Conservation (phyloP, 2,888 invertebrate genomes). For the Drosophila nigritarsus region DNA sequence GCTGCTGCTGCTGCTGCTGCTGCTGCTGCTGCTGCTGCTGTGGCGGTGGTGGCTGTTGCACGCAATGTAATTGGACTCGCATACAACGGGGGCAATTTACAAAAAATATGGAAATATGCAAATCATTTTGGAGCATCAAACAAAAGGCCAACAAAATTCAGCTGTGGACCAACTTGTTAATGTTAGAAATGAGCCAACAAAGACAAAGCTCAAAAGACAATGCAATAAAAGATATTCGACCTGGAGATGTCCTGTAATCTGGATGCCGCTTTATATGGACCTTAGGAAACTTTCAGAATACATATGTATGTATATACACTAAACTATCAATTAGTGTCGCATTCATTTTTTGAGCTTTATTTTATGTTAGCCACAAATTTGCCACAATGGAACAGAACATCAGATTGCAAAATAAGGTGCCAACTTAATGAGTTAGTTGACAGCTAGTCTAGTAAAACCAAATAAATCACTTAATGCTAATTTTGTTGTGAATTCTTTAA, state of each 20-base stretch:
- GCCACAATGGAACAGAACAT: background rate
- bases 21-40: constrained; percentile 33
- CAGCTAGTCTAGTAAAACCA: constrained; percentile 26
- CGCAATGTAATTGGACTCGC: constrained; percentile 75
- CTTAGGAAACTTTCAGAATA: background rate
- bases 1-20: constrained; percentile 28
- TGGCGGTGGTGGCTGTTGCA: constrained; percentile 32
- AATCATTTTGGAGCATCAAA: constrained; percentile 73
- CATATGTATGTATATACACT: background rate
- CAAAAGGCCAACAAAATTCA: constrained; percentile 55
- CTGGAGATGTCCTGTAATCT: constrained; percentile 1
- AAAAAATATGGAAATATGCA: constrained; percentile 78
- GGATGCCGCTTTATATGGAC: background rate
- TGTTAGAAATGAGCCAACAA: constrained; percentile 34
- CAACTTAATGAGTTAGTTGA: constrained; percentile 21
- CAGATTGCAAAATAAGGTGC: background rate
- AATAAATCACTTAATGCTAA: constrained; percentile 26
- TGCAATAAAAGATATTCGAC: background rate
- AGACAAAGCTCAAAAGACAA: background rate
- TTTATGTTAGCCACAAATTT: background rate
- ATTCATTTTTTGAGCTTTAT: background rate
- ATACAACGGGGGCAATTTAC: constrained; percentile 63
- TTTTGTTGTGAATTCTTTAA: constrained; percentile 22
- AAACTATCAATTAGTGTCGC: background rate
- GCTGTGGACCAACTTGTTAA: constrained; percentile 35